Base-by-base conservation (phyloP, 2,113 vertebrate species). In the Sturnira hondurensis region DNA sequence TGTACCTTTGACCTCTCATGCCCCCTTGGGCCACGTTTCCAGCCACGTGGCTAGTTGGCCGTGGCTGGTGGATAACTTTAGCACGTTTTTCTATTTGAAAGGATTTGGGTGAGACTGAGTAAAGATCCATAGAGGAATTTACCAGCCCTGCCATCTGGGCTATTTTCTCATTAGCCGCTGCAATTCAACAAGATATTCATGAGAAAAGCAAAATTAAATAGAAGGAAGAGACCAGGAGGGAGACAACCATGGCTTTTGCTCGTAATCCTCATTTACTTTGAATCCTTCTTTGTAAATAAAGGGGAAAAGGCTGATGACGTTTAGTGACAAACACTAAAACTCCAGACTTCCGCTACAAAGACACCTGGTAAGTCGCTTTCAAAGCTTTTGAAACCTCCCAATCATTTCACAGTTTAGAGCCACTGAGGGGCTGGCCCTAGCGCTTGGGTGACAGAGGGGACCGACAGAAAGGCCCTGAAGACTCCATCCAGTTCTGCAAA, bases 381-480 rank as follows among this genome's bases (percentile, higher is more conserved):
- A 58, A 94, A 73, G 47, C n/a, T 33, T 61, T 5, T 65, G 92
- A 73, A 83, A 76, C 17, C 28, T 91, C 88, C 54, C 28, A 26
- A 54, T 97, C 97, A 96, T 93, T 91, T 94, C 93, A 89, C 94
- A 86, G 83, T 91, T 97, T 76, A 92, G 63, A 63, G 85, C 86
- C 96, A 67, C 93, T 5, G 86, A 82, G 54, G 89, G 58, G 28
- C 41, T 45, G 86, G 84, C 47, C 92, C 97, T 56, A 95, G 95
- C 88, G 94, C 95, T 95, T 89, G 38, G 31, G 9, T 97, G 93
- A 95, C 58, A 19, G 80, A 84, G 88, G 94, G 93, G 94, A 90
- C 89, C 87, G 77, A 85, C 68, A 97, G 92, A 94, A 96, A 97
- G 96, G 82, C 33, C 91, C 58, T 89, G 41, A 98, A 96, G 33